Percentiles rank a stretch among this genome's conserved stretches.
phyloP scores from a whole-genome alignment of 2,797 vertebrate genomes.

The Garrulus glandarius region DNA sequence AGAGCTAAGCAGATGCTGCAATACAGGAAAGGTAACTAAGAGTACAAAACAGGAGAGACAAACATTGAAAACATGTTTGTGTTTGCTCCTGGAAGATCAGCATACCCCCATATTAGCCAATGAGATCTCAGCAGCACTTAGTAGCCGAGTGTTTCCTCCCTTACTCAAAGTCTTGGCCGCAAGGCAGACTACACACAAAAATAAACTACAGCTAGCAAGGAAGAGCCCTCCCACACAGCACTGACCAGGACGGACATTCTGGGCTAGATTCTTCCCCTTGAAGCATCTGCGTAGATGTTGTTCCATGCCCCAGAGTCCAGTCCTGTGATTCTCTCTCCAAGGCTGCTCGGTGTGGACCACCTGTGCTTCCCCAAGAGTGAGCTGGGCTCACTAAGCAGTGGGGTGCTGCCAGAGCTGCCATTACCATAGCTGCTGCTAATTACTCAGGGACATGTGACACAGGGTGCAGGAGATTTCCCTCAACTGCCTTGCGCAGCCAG shows the following conservation, averaged over 20 bases:
- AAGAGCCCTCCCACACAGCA: background rate
- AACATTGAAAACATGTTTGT: background rate
- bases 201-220: background rate
- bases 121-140: background rate
- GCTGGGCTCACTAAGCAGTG: background rate
- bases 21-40: constrained; percentile 37
- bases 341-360: background rate
- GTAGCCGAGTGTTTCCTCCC: background rate
- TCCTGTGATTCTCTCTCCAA: background rate
- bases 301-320: background rate
- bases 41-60: background rate
- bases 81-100: constrained; percentile 12
- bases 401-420: background rate
- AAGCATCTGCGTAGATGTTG: background rate
- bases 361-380: background rate
- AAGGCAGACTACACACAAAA: background rate
- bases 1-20: constrained; percentile 33
- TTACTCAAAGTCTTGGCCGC: background rate
- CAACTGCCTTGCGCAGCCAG: background rate
- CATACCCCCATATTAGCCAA: background rate
- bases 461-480: background rate
- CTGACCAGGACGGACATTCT: background rate
- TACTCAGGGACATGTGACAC: background rate
- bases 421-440: background rate
- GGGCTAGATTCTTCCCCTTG: background rate